Evolutionary conservation across 2,888 invertebrate genomes (phyloP).

Genomic region (Graphium colonna): DNA sequence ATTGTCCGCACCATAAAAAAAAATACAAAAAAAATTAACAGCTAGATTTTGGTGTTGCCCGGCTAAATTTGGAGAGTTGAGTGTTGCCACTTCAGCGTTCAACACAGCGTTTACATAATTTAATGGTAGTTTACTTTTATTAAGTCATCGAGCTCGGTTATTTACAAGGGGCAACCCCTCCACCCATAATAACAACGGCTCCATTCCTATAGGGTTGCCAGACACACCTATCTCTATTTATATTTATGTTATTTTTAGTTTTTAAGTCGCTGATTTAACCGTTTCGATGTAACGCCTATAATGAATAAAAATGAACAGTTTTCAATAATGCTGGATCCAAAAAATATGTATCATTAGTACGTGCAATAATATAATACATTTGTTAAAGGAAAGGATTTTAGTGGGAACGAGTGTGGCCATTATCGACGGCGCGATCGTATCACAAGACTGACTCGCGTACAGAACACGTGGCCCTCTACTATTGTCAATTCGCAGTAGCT

Average conservation of each 20-base stretch:
- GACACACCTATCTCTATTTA: constrained; percentile 69
- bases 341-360: constrained; percentile 19
- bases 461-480: constrained; percentile 49
- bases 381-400: constrained; percentile 32
- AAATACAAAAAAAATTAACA: no score
- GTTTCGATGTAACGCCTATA: constrained; percentile 32
- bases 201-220: constrained; percentile 71
- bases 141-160: constrained; percentile 73
- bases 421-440: constrained; percentile 45
- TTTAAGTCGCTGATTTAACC: constrained; percentile 47
- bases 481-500: constrained; percentile 59
- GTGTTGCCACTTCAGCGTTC: constrained; percentile 1
- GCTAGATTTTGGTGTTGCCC: not conserved
- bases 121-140: constrained; percentile 73
- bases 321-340: constrained; percentile 26
- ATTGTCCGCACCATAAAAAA: no score
- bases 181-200: constrained; percentile 59
- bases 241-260: constrained; percentile 49
- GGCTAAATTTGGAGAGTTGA: no score
- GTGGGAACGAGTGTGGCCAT: constrained; percentile 57
- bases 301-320: constrained; percentile 28
- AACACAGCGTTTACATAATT: constrained; percentile 35
- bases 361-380: constrained; percentile 69
- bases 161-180: constrained; percentile 54
- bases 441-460: constrained; percentile 72